A percentile compares a stretch with the other conserved stretches of the same genome.
phyloP scores from a whole-genome alignment of 2,888 invertebrate species.

The Unio pictorum region DNA sequence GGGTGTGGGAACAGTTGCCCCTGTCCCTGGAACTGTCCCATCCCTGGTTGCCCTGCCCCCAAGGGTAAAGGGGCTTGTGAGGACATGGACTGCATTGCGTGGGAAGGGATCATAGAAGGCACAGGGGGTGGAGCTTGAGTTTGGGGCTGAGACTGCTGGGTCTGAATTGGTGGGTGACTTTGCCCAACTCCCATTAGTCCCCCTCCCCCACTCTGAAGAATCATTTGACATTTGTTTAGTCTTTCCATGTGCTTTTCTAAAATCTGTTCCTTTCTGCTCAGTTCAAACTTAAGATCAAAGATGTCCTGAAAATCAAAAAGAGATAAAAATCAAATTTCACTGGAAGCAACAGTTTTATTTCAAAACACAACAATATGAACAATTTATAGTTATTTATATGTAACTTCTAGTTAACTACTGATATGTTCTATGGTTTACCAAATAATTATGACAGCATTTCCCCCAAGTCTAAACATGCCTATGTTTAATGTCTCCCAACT shows the following conservation, averaged over 20 bases:
- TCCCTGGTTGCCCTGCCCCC: slow-evolving; percentile 7
- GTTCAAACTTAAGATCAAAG: slow-evolving; percentile 86
- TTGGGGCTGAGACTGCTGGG: slow-evolving; percentile 17
- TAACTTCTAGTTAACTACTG: too few relatives aligned
- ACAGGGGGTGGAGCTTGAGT: slow-evolving; percentile 8
- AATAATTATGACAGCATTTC: too few relatives aligned
- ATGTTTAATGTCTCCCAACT: too few relatives aligned
- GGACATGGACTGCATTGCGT: slow-evolving; percentile 29
- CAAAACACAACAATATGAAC: too few relatives aligned
- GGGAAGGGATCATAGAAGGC: slow-evolving; percentile 8
- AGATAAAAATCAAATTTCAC: neutral
- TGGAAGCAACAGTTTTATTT: neutral
- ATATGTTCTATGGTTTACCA: too few relatives aligned
- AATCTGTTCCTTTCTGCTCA: slow-evolving; percentile 90
- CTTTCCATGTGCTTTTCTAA: slow-evolving; percentile 91
- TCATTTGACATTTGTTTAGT: slow-evolving; percentile 90
- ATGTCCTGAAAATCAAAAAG: slow-evolving; percentile 77
- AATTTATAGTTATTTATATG: too few relatives aligned
- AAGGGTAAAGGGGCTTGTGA: slow-evolving; percentile 26
- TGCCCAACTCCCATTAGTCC: slow-evolving; percentile 27
- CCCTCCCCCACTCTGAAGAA: slow-evolving; percentile 73
- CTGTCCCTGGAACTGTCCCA: slow-evolving; percentile 11
- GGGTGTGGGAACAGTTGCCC: slow-evolving; percentile 31
- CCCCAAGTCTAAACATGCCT: too few relatives aligned
- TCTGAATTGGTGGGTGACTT: slow-evolving; percentile 15